These are phyloP conservation scores for Triops longicaudatus DNA, from an alignment of 1,140 invertebrate genomes.

Conservation along the genomic window DNA sequence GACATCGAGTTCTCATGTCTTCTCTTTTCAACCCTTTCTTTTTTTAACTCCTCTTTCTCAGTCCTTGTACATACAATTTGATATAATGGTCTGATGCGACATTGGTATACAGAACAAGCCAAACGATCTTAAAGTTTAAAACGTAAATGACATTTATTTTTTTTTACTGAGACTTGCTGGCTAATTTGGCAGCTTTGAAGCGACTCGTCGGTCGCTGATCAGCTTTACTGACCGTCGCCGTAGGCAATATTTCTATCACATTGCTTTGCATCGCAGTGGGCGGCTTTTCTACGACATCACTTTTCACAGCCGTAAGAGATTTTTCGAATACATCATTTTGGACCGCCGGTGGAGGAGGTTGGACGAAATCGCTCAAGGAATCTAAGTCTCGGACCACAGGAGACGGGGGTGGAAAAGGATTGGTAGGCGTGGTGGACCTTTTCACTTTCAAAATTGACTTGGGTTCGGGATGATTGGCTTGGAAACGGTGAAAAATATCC, in stretches of 20 bases:
- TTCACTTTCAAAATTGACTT: conserved; percentile 28
- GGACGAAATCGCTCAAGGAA: neutral
- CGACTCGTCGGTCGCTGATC: conserved; percentile 25
- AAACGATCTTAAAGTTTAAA: neutral
- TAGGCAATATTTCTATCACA: neutral
- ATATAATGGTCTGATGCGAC: neutral
- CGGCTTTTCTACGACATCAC: neutral
- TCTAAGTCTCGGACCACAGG: neutral
- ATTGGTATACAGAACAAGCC: conserved; percentile 12
- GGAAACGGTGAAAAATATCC: neutral
- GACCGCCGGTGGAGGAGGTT: neutral
- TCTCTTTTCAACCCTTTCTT: neutral
- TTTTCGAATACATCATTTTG: neutral
- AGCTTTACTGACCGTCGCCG: neutral
- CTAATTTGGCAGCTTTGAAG: conserved; percentile 26
- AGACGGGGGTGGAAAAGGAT: neutral
- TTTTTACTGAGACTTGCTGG: conserved; percentile 16
- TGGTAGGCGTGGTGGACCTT: conserved; percentile 22
- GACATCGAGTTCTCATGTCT: neutral
- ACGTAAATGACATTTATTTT: conserved; percentile 11
- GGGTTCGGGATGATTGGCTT: neutral
- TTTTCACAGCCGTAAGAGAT: neutral
- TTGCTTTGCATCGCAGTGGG: neutral
- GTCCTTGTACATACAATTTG: neutral
- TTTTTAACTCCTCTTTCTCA: neutral